A percentile compares a stretch with the other conserved stretches of the same genome.
These are phyloP conservation scores for Thereva unica DNA, from an alignment of 2,888 invertebrate genomes.

Conservation along the genomic window DNA sequence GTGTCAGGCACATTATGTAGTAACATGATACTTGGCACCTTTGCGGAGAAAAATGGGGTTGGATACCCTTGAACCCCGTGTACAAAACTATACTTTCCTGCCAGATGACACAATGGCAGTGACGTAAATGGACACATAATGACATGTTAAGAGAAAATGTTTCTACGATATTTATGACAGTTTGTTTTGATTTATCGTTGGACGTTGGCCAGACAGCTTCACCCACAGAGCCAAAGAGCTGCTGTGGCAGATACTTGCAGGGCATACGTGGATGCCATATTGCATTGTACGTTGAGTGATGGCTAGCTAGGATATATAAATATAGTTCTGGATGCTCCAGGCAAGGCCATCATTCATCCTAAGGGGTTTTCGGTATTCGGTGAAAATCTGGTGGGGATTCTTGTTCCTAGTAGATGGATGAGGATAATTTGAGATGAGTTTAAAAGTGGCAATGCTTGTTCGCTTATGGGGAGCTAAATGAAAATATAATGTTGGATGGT, in stretches of 20 bases:
- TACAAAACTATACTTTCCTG: constrained; percentile 26
- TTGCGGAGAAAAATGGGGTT: neutral
- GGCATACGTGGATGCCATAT: neutral
- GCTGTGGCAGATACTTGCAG: neutral
- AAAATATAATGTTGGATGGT: no score
- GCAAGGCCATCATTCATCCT: no score
- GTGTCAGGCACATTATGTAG: neutral
- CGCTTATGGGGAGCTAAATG: no score
- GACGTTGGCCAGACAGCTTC: constrained; percentile 41
- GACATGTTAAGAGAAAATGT: constrained; percentile 43
- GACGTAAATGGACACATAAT: constrained; percentile 52
- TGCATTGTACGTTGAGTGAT: no score
- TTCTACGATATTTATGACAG: constrained; percentile 48
- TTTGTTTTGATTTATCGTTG: constrained; percentile 50
- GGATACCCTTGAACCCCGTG: neutral
- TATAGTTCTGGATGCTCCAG: no score
- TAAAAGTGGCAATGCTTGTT: no score
- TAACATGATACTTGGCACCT: neutral
- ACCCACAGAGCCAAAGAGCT: no score
- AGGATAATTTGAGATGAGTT: no score
- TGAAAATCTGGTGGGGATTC: no score
- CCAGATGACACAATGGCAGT: constrained; percentile 48
- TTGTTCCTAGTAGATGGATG: no score
- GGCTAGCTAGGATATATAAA: no score
- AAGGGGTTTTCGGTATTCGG: no score